A percentile compares a stretch with the other conserved stretches of the same genome.
Conservation (phyloP, 2,113 vertebrate species). For the Cynocephalus volans region DNA sequence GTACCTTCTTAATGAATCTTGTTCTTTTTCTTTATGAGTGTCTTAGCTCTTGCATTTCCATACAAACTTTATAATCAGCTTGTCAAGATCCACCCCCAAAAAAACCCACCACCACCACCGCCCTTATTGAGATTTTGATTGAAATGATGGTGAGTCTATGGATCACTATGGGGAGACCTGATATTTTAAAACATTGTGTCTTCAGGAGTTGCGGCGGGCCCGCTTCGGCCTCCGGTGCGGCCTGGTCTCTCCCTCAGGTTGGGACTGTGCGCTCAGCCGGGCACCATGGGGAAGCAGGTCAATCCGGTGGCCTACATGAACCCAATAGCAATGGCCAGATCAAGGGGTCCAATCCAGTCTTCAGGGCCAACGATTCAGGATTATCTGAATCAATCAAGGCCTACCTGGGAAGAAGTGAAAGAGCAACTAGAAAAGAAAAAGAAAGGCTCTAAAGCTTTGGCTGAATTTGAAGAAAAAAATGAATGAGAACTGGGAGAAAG, state of each 20-base stretch:
- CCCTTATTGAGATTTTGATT: slow-evolving; percentile 5
- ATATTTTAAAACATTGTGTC: neutral
- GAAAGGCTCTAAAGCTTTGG: too few relatives aligned
- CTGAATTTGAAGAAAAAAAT: too few relatives aligned
- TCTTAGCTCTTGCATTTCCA: neutral
- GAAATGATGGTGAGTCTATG: neutral
- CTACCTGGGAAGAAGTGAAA: too few relatives aligned
- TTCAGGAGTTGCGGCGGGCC: neutral
- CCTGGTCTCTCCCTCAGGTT: fast-evolving
- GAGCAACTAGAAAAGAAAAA: too few relatives aligned
- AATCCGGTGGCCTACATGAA: slow-evolving; percentile 92
- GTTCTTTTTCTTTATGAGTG: neutral
- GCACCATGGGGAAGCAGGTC: slow-evolving; percentile 95
- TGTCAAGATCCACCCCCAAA: neutral
- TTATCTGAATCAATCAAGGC: too few relatives aligned
- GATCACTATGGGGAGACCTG: neutral
- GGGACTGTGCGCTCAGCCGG: fast-evolving
- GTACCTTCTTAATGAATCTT: neutral
- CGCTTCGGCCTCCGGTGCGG: neutral
- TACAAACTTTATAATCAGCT: neutral
- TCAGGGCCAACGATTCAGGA: too few relatives aligned
- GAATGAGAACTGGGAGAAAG: too few relatives aligned
- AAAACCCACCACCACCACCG: neutral
- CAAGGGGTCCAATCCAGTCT: too few relatives aligned
- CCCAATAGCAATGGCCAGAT: too few relatives aligned